Percentiles rank a stretch among this genome's conserved stretches.
These are phyloP conservation scores for Myotis yumanensis DNA, from an alignment of 2,113 vertebrate species.

Conservation along the genomic window DNA sequence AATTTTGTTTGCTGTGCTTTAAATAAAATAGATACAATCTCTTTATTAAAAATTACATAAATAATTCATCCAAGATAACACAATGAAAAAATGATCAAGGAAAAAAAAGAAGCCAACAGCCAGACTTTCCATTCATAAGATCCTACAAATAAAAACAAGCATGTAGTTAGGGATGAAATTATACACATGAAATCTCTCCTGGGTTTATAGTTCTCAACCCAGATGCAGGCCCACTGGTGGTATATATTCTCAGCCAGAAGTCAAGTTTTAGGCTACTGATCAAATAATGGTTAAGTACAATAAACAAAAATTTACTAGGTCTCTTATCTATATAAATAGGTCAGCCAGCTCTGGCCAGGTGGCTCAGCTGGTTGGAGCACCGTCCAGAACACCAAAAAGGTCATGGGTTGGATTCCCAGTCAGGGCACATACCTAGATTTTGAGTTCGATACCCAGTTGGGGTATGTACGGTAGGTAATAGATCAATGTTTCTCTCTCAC, in stretches of 20 bases:
- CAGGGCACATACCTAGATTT: not conserved
- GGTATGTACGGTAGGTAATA: not conserved
- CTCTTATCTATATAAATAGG: not conserved
- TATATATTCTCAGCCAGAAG: not conserved
- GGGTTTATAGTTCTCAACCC: not conserved
- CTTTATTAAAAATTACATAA: slow-evolving; percentile 5
- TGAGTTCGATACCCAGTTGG: too few species aligned
- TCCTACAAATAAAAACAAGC: not conserved
- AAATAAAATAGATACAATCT: not conserved
- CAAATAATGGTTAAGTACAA: not conserved
- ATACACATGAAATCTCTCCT: not conserved
- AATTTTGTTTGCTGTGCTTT: not conserved
- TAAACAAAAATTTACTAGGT: not conserved
- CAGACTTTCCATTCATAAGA: not conserved
- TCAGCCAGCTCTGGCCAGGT: not conserved
- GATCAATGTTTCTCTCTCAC: not conserved
- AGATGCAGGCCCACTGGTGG: not conserved
- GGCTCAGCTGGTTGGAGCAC: not conserved
- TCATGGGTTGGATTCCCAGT: not conserved
- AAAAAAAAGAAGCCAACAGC: not conserved
- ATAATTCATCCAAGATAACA: not conserved
- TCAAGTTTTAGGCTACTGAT: slow-evolving; percentile 5
- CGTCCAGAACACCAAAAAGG: not conserved
- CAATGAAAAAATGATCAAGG: slow-evolving; percentile 4
- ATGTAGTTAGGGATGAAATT: slow-evolving; percentile 1